Evolutionary conservation across 2,888 invertebrate genomes (phyloP).

Genomic region (Gibbula magus): DNA sequence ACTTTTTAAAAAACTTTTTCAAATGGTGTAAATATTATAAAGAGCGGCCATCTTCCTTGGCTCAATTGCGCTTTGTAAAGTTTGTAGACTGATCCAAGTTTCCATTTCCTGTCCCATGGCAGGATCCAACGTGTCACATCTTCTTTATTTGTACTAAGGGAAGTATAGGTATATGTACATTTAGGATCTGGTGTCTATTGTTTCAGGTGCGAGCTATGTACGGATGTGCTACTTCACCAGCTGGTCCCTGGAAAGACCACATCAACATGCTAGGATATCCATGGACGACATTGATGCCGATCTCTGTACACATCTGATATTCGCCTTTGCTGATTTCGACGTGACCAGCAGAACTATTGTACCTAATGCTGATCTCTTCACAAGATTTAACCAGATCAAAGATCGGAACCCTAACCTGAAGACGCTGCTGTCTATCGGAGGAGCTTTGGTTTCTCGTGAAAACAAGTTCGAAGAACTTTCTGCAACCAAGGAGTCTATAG

Average conservation of each 20-base stretch:
- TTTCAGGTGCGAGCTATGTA: conserved; percentile 2
- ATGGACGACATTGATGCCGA: conserved; percentile 8
- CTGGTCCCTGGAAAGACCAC: neutral
- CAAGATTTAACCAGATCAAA: conserved; percentile 17
- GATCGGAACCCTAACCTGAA: neutral
- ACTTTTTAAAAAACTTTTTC: too few species aligned
- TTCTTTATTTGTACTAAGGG: too few species aligned
- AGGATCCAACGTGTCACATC: too few species aligned
- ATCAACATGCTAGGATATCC: neutral
- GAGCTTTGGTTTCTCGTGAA: neutral
- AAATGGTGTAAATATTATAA: too few species aligned
- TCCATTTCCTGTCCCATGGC: too few species aligned
- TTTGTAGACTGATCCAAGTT: too few species aligned
- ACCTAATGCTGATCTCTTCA: neutral
- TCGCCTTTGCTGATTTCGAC: conserved; percentile 18
- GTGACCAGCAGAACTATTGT: neutral
- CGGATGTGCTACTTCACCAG: conserved; percentile 23
- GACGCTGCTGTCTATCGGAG: conserved; percentile 24
- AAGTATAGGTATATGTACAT: too few species aligned
- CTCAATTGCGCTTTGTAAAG: too few species aligned
- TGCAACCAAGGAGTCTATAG: neutral
- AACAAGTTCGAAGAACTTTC: neutral
- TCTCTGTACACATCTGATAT: conserved; percentile 25
- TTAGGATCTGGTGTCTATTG: too few species aligned
- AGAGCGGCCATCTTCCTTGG: too few species aligned